Evolutionary conservation across 2,888 invertebrate species (phyloP).

Genomic region (Macrophya annulata): DNA sequence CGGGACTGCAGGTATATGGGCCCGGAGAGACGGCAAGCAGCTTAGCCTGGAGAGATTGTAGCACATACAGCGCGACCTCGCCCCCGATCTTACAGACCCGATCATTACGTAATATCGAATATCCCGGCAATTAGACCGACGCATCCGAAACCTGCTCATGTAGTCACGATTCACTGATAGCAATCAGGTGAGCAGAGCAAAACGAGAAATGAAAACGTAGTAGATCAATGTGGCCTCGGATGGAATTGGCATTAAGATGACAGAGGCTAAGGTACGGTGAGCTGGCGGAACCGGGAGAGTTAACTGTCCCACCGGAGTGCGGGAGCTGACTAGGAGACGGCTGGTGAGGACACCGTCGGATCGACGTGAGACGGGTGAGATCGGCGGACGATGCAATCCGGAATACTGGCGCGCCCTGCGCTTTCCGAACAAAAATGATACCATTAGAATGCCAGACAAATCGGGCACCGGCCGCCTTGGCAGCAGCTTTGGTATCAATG

Average conservation of each 20-base stretch:
- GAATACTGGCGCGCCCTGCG: not conserved
- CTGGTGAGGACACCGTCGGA: not conserved
- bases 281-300: not conserved
- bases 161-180: not conserved
- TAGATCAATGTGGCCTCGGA: conserved; percentile 17
- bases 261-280: not conserved
- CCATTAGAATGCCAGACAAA: conserved; percentile 17
- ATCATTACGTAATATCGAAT: too few relatives aligned
- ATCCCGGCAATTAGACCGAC: not conserved
- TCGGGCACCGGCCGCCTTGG: not conserved
- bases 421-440: conserved; percentile 7
- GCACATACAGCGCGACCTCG: too few relatives aligned
- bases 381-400: not conserved
- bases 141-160: not conserved
- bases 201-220: conserved; percentile 8
- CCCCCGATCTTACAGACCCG: too few relatives aligned
- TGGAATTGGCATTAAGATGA: conserved; percentile 7
- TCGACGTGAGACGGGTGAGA: not conserved
- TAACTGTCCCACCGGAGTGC: not conserved
- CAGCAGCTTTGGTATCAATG: not conserved
- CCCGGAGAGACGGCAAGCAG: too few relatives aligned
- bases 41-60: too few relatives aligned
- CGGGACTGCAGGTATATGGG: too few relatives aligned
- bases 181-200: not conserved
- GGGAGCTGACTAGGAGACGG: not conserved